phyloP scores from a whole-genome alignment of 2,113 vertebrate species.

The Phrynosoma blainvillii region DNA sequence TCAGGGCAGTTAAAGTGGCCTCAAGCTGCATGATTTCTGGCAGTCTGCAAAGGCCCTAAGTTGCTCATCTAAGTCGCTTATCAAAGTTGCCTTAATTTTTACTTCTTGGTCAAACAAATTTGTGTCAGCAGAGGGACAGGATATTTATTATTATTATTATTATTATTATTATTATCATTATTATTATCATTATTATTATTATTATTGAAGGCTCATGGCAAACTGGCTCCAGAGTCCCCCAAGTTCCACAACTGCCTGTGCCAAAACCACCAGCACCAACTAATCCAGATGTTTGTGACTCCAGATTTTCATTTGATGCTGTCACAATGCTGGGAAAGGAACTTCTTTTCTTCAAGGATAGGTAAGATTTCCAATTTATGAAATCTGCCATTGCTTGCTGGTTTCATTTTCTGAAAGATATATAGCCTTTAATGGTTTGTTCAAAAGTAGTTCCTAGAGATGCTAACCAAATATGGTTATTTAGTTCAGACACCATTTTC shows the following conservation, averaged over 20 bases:
- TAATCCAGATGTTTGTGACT: constrained; percentile 62
- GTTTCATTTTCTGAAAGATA: neutral
- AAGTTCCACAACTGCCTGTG: constrained; percentile 14
- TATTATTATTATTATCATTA: no score
- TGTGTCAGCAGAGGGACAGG: constrained; percentile 8
- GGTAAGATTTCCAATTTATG: constrained; percentile 43
- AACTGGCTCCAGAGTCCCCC: constrained; percentile 46
- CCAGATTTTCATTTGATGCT: constrained; percentile 61
- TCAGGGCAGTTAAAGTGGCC: no score
- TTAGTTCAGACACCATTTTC: neutral
- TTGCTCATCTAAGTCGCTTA: no score
- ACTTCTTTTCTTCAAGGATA: constrained; percentile 67
- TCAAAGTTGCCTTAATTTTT: no score
- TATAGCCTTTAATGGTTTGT: no score
- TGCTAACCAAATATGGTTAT: neutral
- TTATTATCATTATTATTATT: neutral
- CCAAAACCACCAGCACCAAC: constrained; percentile 33
- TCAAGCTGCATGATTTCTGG: no score
- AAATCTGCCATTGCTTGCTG: neutral
- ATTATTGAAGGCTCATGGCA: constrained; percentile 60
- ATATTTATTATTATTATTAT: no score
- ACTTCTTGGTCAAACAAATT: constrained; percentile 18
- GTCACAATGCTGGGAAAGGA: constrained; percentile 66
- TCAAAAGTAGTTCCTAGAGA: neutral
- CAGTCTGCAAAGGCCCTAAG: no score